Conservation (phyloP, 2,113 vertebrate genomes). For the Acanthochromis polyacanthus region DNA sequence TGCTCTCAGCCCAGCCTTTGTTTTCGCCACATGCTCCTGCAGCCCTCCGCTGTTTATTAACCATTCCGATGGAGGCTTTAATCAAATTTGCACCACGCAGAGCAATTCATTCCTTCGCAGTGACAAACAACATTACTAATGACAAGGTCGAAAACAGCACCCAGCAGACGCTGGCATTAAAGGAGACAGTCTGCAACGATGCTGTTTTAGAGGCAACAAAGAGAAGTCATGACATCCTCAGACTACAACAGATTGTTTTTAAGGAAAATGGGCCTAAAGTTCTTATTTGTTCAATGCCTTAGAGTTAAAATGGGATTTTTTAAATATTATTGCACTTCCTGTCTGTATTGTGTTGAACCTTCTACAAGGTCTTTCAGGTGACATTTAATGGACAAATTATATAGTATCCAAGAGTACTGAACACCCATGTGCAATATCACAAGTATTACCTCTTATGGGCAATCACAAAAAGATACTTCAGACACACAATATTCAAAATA, state of each 20-base stretch:
- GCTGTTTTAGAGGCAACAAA: background rate
- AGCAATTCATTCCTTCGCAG: conserved; percentile 1
- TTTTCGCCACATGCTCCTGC: conserved; percentile 32
- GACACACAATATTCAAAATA: too few relatives aligned
- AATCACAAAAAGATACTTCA: too few relatives aligned
- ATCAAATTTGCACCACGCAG: background rate
- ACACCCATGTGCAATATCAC: too few relatives aligned
- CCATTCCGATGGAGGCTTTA: conserved; percentile 4
- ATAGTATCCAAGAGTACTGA: too few relatives aligned
- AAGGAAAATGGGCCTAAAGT: too few relatives aligned
- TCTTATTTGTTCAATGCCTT: too few relatives aligned
- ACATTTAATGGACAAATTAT: too few relatives aligned
- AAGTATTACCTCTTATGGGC: too few relatives aligned
- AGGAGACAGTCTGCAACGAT: background rate
- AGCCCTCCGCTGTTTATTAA: conserved; percentile 23
- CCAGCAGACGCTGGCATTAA: background rate
- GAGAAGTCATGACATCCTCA: background rate
- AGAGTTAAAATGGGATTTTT: too few relatives aligned
- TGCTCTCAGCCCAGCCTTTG: conserved; percentile 34
- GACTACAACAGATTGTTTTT: background rate
- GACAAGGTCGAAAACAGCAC: background rate
- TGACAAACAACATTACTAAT: background rate
- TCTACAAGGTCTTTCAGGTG: too few relatives aligned
- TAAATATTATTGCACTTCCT: too few relatives aligned
- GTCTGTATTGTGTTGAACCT: too few relatives aligned